These are phyloP conservation scores for Desoria tigrina DNA, from an alignment of 2,888 invertebrate species.

Conservation along the genomic window DNA sequence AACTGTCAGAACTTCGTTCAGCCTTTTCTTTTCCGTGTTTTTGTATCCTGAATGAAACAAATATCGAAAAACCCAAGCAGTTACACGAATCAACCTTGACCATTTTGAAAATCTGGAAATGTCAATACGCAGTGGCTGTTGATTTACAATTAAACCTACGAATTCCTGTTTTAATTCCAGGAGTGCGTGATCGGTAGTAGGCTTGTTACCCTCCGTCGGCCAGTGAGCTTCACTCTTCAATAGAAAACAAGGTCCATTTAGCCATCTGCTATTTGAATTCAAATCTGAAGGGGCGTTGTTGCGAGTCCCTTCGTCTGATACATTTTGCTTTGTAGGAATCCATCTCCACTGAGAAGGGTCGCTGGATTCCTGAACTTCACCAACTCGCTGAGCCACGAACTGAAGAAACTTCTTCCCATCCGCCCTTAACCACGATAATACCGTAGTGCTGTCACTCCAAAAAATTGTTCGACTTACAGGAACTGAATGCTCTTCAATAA, in stretches of 20 bases:
- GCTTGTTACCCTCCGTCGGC: constrained; percentile 27
- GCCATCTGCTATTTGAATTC: constrained; percentile 35
- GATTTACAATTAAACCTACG: not conserved
- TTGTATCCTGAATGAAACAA: not conserved
- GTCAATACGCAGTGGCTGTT: not conserved
- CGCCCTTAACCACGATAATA: constrained; percentile 43
- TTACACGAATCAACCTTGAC: not conserved
- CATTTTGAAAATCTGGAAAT: not conserved
- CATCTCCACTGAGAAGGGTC: constrained; percentile 39
- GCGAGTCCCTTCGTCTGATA: constrained; percentile 49
- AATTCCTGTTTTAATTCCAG: not conserved
- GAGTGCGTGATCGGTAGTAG: too few relatives aligned
- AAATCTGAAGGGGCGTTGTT: constrained; percentile 15
- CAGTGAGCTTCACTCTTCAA: constrained; percentile 22
- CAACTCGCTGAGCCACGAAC: constrained; percentile 44
- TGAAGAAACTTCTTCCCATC: constrained; percentile 26
- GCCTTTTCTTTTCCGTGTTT: not conserved
- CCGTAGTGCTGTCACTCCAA: constrained; percentile 42
- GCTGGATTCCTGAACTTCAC: constrained; percentile 38
- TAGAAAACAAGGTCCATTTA: constrained; percentile 47
- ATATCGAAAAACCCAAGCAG: not conserved
- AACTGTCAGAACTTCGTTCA: too few relatives aligned
- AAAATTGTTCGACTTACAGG: constrained; percentile 7
- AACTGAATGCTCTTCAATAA: not conserved
- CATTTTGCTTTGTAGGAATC: constrained; percentile 45